phyloP scores from a whole-genome alignment of 1,140 invertebrate genomes.

The Conus betulinus region DNA sequence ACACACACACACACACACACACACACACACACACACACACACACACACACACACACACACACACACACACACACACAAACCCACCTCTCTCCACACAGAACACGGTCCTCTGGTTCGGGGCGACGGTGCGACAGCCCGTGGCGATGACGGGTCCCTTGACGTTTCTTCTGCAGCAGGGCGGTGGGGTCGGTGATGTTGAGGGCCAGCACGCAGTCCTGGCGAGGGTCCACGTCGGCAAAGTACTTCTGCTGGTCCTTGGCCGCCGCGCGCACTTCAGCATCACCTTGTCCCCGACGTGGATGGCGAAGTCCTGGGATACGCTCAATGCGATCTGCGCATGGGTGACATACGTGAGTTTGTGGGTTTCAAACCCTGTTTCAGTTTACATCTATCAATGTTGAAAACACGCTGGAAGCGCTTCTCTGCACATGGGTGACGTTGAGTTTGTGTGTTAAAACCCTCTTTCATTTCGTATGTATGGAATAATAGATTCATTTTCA shows the following conservation, averaged over 20 bases:
- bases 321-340: constrained; percentile 54
- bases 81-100: constrained; percentile 69
- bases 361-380: too few species aligned
- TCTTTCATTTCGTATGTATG: too few species aligned
- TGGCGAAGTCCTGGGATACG: constrained; percentile 91
- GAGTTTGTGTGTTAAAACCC: neutral
- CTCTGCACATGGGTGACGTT: neutral
- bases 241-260: constrained; percentile 61
- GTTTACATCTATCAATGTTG: too few species aligned
- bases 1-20: neutral
- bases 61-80: neutral
- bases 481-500: too few species aligned
- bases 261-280: constrained; percentile 59
- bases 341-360: neutral
- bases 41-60: constrained; percentile 11
- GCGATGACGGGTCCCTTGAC: constrained; percentile 58
- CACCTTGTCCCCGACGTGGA: constrained; percentile 93
- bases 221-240: constrained; percentile 58
- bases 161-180: constrained; percentile 35
- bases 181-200: constrained; percentile 48
- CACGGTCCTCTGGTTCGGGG: constrained; percentile 63
- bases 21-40: constrained; percentile 14
- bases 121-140: constrained; percentile 51
- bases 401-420: neutral
- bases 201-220: constrained; percentile 62